phyloP scores from a whole-genome alignment of 1,140 invertebrate species.

The Drosophila navojoa region DNA sequence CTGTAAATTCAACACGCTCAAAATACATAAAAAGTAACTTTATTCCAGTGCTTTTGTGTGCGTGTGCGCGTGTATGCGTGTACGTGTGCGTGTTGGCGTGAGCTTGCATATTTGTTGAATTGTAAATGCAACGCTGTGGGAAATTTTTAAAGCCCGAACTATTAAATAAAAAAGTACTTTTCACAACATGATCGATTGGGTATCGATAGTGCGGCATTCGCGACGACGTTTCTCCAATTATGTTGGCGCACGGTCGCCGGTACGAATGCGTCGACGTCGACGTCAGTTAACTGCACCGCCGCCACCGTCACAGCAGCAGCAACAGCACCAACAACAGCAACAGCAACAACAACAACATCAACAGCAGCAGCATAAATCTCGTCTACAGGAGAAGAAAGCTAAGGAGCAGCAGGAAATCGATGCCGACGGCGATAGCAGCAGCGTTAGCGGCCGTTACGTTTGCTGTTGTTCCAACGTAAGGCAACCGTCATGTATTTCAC shows the following conservation, averaged over 20 bases:
- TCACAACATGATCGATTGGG: constrained; percentile 90
- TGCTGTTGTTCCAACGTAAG: constrained; percentile 81
- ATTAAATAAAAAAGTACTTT: constrained; percentile 18
- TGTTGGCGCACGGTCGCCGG: constrained; percentile 87
- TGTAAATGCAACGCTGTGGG: constrained; percentile 17
- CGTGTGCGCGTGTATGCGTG: not conserved
- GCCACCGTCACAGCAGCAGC: constrained; percentile 41
- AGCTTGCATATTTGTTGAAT: not conserved
- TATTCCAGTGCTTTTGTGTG: not conserved
- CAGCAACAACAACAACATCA: constrained; percentile 44
- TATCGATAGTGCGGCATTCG: constrained; percentile 90
- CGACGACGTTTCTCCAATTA: constrained; percentile 89
- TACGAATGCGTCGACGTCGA: constrained; percentile 86
- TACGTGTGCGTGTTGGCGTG: not conserved
- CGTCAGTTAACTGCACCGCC: constrained; percentile 76
- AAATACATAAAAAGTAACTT: constrained; percentile 9
- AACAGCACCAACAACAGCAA: constrained; percentile 39
- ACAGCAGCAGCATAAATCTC: constrained; percentile 54
- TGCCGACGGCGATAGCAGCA: constrained; percentile 24
- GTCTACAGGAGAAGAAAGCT: constrained; percentile 49
- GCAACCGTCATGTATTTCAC: not conserved
- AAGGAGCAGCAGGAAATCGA: constrained; percentile 31
- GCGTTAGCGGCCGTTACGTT: constrained; percentile 52
- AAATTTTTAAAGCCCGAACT: constrained; percentile 3
- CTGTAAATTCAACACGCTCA: not conserved